These are phyloP conservation scores for Synergus umbraculus DNA, from an alignment of 2,888 invertebrate species.

Conservation along the genomic window DNA sequence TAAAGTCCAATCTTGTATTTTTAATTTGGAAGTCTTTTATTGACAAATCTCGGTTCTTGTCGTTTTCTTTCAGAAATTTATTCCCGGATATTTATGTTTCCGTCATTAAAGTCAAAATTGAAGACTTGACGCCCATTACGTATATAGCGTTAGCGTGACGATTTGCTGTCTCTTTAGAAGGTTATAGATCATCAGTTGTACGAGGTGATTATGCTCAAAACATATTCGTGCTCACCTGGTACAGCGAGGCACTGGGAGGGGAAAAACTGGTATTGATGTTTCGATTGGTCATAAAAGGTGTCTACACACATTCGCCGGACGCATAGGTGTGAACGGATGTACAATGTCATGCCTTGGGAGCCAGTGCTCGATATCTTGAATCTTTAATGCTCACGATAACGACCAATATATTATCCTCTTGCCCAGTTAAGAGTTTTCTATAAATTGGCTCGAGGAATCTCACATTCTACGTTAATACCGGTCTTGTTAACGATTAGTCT, in stretches of 20 bases:
- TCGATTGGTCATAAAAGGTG: conserved; percentile 37
- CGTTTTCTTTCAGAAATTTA: background rate
- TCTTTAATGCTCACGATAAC: conserved; percentile 35
- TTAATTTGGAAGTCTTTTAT: background rate
- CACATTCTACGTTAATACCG: conserved; percentile 35
- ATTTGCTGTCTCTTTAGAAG: conserved; percentile 31
- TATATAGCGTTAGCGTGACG: conserved; percentile 23
- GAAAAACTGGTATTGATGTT: conserved; percentile 37
- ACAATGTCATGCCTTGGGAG: conserved; percentile 30
- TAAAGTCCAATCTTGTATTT: background rate
- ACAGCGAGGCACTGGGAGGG: conserved; percentile 22
- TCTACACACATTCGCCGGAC: conserved; percentile 12
- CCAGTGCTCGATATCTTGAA: conserved; percentile 39
- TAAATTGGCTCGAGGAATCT: conserved; percentile 31
- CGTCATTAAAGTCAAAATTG: conserved; percentile 12
- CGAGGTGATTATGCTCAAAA: conserved; percentile 36
- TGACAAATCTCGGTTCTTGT: background rate
- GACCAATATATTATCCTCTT: conserved; percentile 39
- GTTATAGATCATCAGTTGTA: conserved; percentile 32
- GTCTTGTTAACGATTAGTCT: conserved; percentile 40
- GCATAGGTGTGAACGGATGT: conserved; percentile 35
- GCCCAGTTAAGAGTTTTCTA: conserved; percentile 41
- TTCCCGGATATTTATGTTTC: conserved; percentile 22
- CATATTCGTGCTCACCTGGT: conserved; percentile 32
- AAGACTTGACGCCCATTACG: conserved; percentile 10